phyloP scores from a whole-genome alignment of 1,140 invertebrate genomes.

The Lordiphosa collinella region DNA sequence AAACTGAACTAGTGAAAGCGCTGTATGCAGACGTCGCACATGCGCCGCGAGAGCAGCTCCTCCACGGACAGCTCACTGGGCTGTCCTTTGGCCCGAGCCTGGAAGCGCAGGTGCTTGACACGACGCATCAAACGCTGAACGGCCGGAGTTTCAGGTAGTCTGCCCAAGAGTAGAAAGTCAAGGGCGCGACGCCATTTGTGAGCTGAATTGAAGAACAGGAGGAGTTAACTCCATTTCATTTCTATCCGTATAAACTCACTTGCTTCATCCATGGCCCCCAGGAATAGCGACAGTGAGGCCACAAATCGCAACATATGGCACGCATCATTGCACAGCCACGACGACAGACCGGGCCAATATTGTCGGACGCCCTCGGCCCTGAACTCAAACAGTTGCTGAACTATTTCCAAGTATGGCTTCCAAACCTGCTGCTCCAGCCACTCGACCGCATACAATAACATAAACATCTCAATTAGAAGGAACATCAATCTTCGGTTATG shows the following conservation, averaged over 20 bases:
- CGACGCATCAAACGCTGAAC: neutral
- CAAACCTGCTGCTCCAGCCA: slow-evolving; percentile 26
- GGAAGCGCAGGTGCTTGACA: neutral
- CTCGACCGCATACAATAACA: slow-evolving; percentile 18
- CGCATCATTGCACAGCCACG: slow-evolving; percentile 30
- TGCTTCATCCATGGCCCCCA: slow-evolving; percentile 20
- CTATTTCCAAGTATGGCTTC: slow-evolving; percentile 20
- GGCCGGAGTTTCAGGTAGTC: slow-evolving; percentile 11
- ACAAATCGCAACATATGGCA: slow-evolving; percentile 21
- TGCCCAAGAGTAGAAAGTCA: slow-evolving; percentile 30
- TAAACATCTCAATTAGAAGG: slow-evolving; percentile 12
- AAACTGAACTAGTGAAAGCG: no score
- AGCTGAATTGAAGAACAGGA: slow-evolving; percentile 2
- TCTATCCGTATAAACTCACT: slow-evolving; percentile 7
- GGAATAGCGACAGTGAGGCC: slow-evolving; percentile 16
- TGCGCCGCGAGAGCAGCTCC: slow-evolving; percentile 1
- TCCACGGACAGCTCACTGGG: neutral
- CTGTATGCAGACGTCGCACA: slow-evolving; percentile 1
- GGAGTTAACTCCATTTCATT: neutral
- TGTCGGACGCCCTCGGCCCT: slow-evolving; percentile 7
- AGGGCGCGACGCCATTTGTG: slow-evolving; percentile 32
- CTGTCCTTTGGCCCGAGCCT: neutral
- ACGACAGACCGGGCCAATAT: slow-evolving; percentile 10
- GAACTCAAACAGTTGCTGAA: slow-evolving; percentile 13
- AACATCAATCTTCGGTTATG: slow-evolving; percentile 4